These are phyloP conservation scores for Trichomycterus rosablanca DNA, from an alignment of 2,113 vertebrate species.

Conservation along the genomic window DNA sequence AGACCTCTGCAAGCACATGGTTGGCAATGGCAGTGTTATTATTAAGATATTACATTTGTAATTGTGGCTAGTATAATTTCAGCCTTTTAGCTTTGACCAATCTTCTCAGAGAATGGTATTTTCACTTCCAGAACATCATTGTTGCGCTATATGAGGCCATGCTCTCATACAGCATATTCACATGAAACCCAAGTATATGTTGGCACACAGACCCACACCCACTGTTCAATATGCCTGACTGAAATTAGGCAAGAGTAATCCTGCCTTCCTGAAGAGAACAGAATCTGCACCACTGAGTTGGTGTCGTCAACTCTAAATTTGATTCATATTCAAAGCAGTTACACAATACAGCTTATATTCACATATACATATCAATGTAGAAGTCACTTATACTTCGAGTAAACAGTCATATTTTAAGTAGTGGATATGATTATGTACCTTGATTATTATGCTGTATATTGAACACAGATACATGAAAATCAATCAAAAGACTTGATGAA, in stretches of 20 bases:
- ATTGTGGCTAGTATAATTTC: too few relatives aligned
- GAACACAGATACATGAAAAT: conserved; percentile 15
- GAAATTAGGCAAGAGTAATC: too few relatives aligned
- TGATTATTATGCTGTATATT: conserved; percentile 14
- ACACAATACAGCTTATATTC: conserved; percentile 2
- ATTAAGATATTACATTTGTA: too few relatives aligned
- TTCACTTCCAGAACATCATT: too few relatives aligned
- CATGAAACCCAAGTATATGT: background rate
- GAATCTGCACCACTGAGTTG: too few relatives aligned
- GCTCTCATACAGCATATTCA: background rate
- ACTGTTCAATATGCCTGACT: too few relatives aligned
- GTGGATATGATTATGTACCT: conserved; percentile 19
- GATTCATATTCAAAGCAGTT: conserved; percentile 7
- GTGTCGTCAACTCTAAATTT: conserved; percentile 28
- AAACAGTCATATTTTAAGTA: conserved; percentile 19
- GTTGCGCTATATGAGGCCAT: too few relatives aligned
- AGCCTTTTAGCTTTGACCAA: too few relatives aligned
- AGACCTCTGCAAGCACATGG: too few relatives aligned
- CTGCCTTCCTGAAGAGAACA: too few relatives aligned
- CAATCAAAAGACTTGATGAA: conserved; percentile 11
- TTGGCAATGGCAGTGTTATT: too few relatives aligned
- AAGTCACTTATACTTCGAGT: conserved; percentile 11
- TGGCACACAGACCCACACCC: conserved; percentile 4
- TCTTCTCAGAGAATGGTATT: too few relatives aligned
- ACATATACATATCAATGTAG: conserved; percentile 5